Conservation (phyloP, 1,140 invertebrate genomes). For the Archegozetes longisetosus region DNA sequence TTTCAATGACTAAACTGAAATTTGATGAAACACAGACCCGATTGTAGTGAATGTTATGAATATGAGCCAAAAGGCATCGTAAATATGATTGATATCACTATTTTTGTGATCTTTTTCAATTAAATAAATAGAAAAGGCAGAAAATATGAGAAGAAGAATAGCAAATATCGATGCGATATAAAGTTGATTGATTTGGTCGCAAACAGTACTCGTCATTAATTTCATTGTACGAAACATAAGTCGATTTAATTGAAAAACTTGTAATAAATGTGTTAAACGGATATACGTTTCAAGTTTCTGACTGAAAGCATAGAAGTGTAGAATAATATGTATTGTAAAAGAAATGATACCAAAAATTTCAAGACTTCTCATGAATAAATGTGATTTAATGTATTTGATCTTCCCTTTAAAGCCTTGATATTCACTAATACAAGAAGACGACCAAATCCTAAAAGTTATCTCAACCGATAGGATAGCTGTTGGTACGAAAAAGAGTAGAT, state of each 20-base stretch:
- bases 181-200: neutral
- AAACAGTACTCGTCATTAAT: neutral
- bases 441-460: neutral
- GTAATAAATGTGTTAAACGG: neutral
- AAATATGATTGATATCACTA: neutral
- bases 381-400: neutral
- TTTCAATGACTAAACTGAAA: neutral
- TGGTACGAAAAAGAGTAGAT: neutral
- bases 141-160: neutral
- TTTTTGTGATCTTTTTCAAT: neutral
- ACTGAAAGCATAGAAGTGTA: too few species aligned
- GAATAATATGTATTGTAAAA: neutral
- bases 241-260: neutral
- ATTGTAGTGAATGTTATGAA: neutral
- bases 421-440: neutral
- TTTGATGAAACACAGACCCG: too few species aligned
- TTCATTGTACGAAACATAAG: neutral
- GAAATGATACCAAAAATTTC: neutral
- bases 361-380: neutral
- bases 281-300: neutral
- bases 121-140: neutral
- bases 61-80: neutral
- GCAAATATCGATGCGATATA: neutral
- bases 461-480: neutral
- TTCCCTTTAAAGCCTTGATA: neutral